Percentiles rank a stretch among this genome's conserved stretches.
phyloP scores from a whole-genome alignment of 2,113 vertebrate genomes.

The Macrotis lagotis region DNA sequence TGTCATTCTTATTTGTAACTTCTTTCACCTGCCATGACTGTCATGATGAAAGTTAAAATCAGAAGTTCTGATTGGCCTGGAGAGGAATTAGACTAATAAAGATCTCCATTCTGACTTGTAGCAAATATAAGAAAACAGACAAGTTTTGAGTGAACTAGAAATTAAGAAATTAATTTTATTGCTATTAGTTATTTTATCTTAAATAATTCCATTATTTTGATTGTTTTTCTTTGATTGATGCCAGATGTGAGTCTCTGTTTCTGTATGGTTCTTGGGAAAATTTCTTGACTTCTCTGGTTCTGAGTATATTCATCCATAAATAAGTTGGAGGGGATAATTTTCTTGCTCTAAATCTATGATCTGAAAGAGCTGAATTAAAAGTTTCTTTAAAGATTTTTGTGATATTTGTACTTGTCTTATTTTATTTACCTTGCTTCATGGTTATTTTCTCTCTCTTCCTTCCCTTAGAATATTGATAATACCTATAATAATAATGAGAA shows the following conservation, averaged over 20 bases:
- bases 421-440: not conserved
- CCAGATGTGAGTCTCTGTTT: too few species aligned
- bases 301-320: not conserved
- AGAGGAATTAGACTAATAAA: not conserved
- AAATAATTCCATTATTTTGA: too few species aligned
- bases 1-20: not conserved
- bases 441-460: not conserved
- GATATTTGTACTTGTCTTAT: not conserved
- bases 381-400: not conserved
- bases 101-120: not conserved
- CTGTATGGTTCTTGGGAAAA: not conserved
- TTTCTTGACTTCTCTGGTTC: not conserved
- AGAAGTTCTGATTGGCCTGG: not conserved
- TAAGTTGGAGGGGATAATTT: not conserved
- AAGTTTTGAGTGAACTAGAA: not conserved
- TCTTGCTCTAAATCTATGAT: not conserved
- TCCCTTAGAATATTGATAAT: not conserved
- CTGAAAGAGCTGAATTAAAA: not conserved
- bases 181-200: not conserved
- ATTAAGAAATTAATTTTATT: not conserved
- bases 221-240: too few species aligned
- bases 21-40: not conserved
- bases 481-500: not conserved
- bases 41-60: not conserved
- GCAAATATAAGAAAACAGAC: not conserved